phyloP scores from a whole-genome alignment of 2,888 invertebrate species.

The Microplitis deprimator region DNA sequence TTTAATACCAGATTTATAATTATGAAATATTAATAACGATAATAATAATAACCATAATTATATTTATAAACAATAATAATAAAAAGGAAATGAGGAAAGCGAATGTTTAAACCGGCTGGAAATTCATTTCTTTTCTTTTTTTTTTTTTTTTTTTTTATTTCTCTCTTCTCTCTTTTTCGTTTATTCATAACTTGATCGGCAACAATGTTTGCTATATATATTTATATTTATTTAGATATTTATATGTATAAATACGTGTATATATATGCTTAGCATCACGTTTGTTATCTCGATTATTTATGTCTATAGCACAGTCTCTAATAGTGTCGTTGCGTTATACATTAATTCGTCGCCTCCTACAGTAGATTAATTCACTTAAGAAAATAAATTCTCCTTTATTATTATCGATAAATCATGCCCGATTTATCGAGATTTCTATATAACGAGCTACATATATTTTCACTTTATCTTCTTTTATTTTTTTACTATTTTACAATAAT shows the following conservation, averaged over 20 bases:
- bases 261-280: conserved; percentile 33
- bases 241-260: neutral
- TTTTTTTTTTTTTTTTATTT: conserved; percentile 20
- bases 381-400: conserved; percentile 18
- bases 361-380: conserved; percentile 20
- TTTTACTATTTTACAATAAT: conserved; percentile 5
- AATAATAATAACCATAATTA: neutral
- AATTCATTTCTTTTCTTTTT: conserved; percentile 8
- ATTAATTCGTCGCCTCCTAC: conserved; percentile 41
- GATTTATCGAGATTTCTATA: conserved; percentile 6
- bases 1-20: conserved; percentile 59
- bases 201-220: conserved; percentile 18
- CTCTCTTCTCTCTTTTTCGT: conserved; percentile 21
- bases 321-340: conserved; percentile 60
- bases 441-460: conserved; percentile 8
- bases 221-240: neutral
- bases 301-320: conserved; percentile 56
- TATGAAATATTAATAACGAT: conserved; percentile 64
- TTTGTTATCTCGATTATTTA: conserved; percentile 61
- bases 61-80: neutral
- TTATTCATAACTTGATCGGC: conserved; percentile 39
- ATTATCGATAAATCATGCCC: conserved; percentile 13
- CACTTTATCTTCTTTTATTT: conserved; percentile 10
- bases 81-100: conserved; percentile 48
- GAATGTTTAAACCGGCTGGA: neutral